phyloP scores from a whole-genome alignment of 2,888 invertebrate species.

The Torymus tubicola region DNA sequence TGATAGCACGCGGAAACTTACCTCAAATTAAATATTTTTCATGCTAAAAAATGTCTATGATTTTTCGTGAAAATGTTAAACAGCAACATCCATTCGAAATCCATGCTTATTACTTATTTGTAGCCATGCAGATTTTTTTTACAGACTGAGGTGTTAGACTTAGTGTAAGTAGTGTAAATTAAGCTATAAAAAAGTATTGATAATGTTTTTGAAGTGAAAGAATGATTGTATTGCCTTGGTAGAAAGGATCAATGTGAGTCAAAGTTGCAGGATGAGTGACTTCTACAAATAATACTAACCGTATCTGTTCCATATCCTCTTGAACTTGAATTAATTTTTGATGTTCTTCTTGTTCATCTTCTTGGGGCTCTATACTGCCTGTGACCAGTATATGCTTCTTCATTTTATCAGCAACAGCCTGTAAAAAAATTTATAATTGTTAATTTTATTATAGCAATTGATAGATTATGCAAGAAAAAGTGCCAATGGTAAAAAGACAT shows the following conservation, averaged over 20 bases:
- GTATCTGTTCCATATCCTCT: constrained; percentile 68
- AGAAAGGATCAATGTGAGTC: constrained; percentile 25
- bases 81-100: constrained; percentile 38
- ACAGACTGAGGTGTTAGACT: constrained; percentile 25
- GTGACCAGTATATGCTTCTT: constrained; percentile 71
- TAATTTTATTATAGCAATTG: no score
- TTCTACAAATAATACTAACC: constrained; percentile 62
- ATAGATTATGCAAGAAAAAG: no score
- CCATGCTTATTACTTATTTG: constrained; percentile 45
- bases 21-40: constrained; percentile 29
- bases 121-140: constrained; percentile 39
- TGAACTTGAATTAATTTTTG: constrained; percentile 69
- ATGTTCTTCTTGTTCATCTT: constrained; percentile 67
- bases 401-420: constrained; percentile 72
- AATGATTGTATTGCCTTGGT: constrained; percentile 22
- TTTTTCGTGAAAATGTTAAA: constrained; percentile 42
- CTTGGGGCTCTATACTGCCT: constrained; percentile 63
- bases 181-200: constrained; percentile 47
- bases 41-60: constrained; percentile 32
- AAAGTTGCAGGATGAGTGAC: constrained; percentile 14
- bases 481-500: no score
- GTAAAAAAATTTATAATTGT: constrained; percentile 32
- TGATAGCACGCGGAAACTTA: constrained; percentile 30
- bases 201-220: constrained; percentile 45
- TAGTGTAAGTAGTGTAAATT: constrained; percentile 42